These are phyloP conservation scores for Elmis aenea DNA, from an alignment of 2,888 invertebrate species.

Conservation along the genomic window DNA sequence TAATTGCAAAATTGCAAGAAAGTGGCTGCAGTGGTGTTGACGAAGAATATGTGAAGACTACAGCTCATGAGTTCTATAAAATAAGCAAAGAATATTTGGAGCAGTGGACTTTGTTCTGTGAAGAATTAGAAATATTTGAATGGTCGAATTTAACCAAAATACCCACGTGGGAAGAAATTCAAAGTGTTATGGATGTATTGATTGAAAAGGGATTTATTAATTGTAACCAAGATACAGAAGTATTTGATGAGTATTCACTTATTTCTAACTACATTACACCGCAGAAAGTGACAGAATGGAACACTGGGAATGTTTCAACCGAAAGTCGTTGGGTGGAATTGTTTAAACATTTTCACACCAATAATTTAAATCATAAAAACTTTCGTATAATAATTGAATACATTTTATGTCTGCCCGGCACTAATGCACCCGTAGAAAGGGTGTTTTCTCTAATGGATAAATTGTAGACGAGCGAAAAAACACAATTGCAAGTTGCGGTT, in stretches of 20 bases:
- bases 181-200: conserved; percentile 22
- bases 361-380: conserved; percentile 7
- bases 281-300: conserved; percentile 32
- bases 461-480: too few species aligned
- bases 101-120: conserved; percentile 22
- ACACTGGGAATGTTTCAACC: conserved; percentile 28
- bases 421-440: too few species aligned
- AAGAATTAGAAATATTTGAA: conserved; percentile 30
- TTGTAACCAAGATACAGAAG: conserved; percentile 29
- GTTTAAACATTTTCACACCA: conserved; percentile 23
- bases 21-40: conserved; percentile 31
- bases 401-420: too few species aligned
- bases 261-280: conserved; percentile 28
- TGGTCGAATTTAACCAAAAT: conserved; percentile 28
- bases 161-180: conserved; percentile 26
- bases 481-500: too few species aligned
- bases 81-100: conserved; percentile 35
- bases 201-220: conserved; percentile 28
- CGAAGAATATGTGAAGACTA: conserved; percentile 25
- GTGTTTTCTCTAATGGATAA: too few species aligned
- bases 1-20: conserved; percentile 28
- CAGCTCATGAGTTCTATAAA: conserved; percentile 17
- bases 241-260: conserved; percentile 31
- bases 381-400: too few species aligned
- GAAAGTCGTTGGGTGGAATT: conserved; percentile 32